Evolutionary conservation across 2,888 invertebrate genomes (phyloP).

Genomic region (Drosophila cyrtoloma): DNA sequence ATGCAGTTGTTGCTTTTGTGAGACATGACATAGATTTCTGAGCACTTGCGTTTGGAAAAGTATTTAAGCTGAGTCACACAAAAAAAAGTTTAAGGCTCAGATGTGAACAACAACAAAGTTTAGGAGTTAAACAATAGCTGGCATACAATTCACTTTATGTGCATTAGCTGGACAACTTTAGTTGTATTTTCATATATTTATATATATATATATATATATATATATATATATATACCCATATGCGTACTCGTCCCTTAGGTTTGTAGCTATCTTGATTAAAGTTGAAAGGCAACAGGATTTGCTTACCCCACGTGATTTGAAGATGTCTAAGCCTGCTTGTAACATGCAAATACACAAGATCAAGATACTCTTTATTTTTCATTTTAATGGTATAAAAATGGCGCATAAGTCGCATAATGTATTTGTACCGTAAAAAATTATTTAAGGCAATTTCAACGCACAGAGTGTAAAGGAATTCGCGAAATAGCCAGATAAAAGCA

Average conservation of each 20-base stretch:
- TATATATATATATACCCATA: neutral
- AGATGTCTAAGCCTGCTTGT: neutral
- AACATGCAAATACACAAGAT: neutral
- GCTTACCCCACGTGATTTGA: neutral
- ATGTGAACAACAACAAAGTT: neutral
- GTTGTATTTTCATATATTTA: neutral
- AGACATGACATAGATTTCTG: neutral
- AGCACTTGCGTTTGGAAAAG: neutral
- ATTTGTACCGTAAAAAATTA: slow-evolving; percentile 1
- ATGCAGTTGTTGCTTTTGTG: neutral
- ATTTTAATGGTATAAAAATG: slow-evolving; percentile 2
- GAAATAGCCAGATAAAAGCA: slow-evolving; percentile 59
- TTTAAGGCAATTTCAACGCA: slow-evolving; percentile 32
- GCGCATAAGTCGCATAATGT: slow-evolving; percentile 8
- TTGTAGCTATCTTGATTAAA: neutral
- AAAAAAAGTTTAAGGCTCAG: neutral
- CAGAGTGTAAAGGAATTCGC: slow-evolving; percentile 39
- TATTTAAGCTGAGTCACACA: neutral
- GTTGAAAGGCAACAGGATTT: neutral
- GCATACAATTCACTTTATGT: neutral
- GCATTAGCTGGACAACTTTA: neutral
- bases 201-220: no score
- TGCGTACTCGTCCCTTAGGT: neutral
- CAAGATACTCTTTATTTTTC: neutral
- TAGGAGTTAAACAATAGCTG: neutral